phyloP scores from a whole-genome alignment of 2,113 vertebrate species.

The Setophaga coronata region DNA sequence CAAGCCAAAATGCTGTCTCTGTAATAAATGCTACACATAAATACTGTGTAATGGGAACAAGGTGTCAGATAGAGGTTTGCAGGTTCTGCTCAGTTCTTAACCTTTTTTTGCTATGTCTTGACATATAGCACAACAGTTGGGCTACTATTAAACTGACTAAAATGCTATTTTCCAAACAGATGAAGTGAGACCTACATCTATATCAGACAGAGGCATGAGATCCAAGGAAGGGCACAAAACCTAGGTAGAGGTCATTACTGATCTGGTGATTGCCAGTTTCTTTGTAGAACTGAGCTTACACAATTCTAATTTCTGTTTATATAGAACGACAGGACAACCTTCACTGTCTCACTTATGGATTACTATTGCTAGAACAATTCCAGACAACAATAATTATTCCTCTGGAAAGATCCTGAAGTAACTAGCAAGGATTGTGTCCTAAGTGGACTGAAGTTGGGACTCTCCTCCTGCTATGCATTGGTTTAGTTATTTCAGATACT shows the following conservation, averaged over 20 bases:
- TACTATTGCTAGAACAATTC: neutral
- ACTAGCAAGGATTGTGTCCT: neutral
- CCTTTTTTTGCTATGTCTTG: neutral
- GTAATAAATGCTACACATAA: neutral
- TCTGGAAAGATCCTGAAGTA: neutral
- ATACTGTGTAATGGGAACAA: slow-evolving; percentile 32
- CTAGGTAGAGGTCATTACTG: neutral
- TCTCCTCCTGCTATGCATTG: neutral
- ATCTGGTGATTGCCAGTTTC: neutral
- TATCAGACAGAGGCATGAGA: neutral
- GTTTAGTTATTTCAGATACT: neutral
- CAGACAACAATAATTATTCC: neutral
- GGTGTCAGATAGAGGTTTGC: neutral
- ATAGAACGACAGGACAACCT: neutral
- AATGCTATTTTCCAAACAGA: slow-evolving; percentile 15
- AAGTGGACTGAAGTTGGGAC: neutral
- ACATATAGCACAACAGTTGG: neutral
- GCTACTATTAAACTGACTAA: neutral
- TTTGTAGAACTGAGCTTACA: neutral
- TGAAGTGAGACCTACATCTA: neutral
- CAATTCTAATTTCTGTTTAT: neutral
- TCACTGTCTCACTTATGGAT: neutral
- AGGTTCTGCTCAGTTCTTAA: neutral
- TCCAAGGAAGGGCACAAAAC: neutral
- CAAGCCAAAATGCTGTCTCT: slow-evolving; percentile 24